Base-by-base conservation (phyloP, 2,888 invertebrate genomes). In the Crepidodera aurea region DNA sequence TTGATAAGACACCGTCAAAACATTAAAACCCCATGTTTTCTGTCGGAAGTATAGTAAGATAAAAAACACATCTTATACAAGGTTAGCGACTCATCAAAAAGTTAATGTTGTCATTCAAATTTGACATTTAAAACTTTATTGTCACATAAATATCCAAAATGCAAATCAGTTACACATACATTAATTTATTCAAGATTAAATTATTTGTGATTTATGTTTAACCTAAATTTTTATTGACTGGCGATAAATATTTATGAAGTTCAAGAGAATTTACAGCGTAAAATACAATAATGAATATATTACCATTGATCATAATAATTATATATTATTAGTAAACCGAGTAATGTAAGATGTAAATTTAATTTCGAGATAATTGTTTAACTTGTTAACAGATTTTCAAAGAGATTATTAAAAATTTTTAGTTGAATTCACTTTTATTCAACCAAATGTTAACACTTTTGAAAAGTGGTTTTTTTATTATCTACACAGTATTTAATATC, bases 371-470 rank as follows among this genome's bases (percentile, higher is more conserved):
- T 44, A 44, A 44, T 44, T 44, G 25, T 22, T 44, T 22, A 44
- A 44, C 12, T 44, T 44, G 44, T 44, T 44, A 44, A 44, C 44
- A 44, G 22, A 44, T 44, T 44, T 44, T n/a, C 44, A 22, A n/a
- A 13, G 12, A 44, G 19, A 6, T 10, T 13, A 42, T 42, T 18
- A 42, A 42, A 34, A 34, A 34, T 34, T 8, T 12, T 34, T 5
- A 8, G 2, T 34, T 8, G 3, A 25, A 25, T 25, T 25, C 6
- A 25, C n/a, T n/a, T n/a, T n/a, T n/a, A n/a, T n/a, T n/a, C n/a
- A n/a, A n/a, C n/a, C n/a, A n/a, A n/a, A n/a, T n/a, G n/a, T n/a
- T n/a, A n/a, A n/a, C n/a, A n/a, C n/a, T n/a, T n/a, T n/a, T n/a
- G n/a, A n/a, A n/a, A n/a, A n/a, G n/a, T n/a, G n/a, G n/a, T n/a